Percentiles rank a stretch among this genome's conserved stretches.
These are phyloP conservation scores for Rhegmatorhina hoffmannsi DNA, from an alignment of 2,113 vertebrate genomes.

Conservation along the genomic window DNA sequence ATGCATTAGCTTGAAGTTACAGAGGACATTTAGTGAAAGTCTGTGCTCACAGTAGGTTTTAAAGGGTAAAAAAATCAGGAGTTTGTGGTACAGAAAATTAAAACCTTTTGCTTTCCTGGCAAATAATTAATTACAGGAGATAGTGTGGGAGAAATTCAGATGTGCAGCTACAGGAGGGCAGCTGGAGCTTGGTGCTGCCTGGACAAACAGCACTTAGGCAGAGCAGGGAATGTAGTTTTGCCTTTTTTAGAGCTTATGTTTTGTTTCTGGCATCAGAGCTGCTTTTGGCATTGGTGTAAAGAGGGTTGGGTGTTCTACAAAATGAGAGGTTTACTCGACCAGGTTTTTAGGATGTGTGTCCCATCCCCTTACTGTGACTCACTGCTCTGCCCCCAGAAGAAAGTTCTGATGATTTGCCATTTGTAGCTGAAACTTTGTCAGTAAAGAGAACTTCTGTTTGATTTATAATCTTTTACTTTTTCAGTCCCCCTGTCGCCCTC, in stretches of 20 bases:
- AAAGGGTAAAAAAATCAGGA: neutral
- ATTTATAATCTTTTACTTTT: neutral
- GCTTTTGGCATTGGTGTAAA: neutral
- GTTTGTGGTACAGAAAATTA: neutral
- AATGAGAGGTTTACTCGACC: neutral
- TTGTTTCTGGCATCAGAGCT: neutral
- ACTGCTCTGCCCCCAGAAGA: rapidly evolving
- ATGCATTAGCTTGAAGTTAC: neutral
- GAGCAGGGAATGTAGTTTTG: neutral
- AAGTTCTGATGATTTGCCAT: neutral
- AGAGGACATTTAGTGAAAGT: neutral
- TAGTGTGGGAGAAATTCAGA: neutral
- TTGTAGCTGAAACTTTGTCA: neutral
- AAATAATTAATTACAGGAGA: neutral
- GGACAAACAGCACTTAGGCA: neutral
- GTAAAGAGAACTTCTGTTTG: neutral
- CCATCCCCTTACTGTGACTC: neutral
- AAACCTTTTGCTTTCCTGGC: neutral
- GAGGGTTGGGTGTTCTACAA: neutral
- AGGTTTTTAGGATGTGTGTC: neutral
- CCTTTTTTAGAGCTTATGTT: neutral
- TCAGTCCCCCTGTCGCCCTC: neutral
- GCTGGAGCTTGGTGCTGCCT: neutral
- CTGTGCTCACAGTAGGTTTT: neutral
- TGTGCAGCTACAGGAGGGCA: neutral